Evolutionary conservation across 2,797 vertebrate species (phyloP), one percentile per base, ranked within the genome.

Genomic region (Otus scops): DNA sequence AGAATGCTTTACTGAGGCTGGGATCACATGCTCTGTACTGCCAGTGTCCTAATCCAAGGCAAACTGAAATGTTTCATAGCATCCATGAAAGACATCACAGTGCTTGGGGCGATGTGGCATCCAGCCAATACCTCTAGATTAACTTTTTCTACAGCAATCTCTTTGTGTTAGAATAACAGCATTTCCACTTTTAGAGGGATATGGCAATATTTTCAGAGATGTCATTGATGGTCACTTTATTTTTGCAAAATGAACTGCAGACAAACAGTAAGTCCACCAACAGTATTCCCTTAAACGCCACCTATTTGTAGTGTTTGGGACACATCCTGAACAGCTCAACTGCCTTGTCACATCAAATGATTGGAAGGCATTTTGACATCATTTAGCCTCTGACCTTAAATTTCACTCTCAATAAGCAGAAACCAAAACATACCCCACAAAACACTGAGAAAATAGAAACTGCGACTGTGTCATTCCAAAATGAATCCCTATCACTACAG

Each of bases 391-490:
- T 95, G 86, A 84, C 94, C 84, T 97, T 94, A 88, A 85, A 90
- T 94, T 94, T 95, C 89, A 75, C 84, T 85, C 84, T 95, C 89
- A 93, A 88, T 95, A 81, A 84, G 94, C 95, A 95, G 94, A 92
- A 97, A 95, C 59, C 71, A 92, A 85, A 96, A 86, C 89, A 95
- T 65, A 79, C 34, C 61, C 76, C 88, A 81, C 91, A 95, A 82
- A 93, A 92, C 94, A 91, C 91, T 48, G 89, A 85, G 78, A 96
- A 96, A 95, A 97, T 92, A 97, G 94, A 92, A 96, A 93, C 92
- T 69, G 87, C 0, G 73, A 85, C 85, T 84, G 67, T 93, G 94
- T 93, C 95, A 96, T 97, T 96, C 95, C 76, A 69, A 94, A 93
- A 85, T 34, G 88, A 97, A 95, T 97, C 89, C 89, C 89, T 68